phyloP scores from a whole-genome alignment of 2,113 vertebrate species.

The Uria lomvia region DNA sequence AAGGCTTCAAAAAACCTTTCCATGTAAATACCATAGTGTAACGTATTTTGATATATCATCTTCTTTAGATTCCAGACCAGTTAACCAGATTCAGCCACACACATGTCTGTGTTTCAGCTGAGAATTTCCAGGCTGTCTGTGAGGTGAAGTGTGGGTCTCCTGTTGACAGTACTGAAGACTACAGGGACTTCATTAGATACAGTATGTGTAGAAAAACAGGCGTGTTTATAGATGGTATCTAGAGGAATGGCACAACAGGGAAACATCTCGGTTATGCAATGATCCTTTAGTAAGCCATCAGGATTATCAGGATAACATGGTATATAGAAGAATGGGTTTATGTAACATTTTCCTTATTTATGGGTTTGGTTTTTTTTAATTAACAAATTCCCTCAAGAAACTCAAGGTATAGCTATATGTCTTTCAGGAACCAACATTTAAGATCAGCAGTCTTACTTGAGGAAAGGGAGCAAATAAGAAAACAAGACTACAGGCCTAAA shows the following conservation, averaged over 20 bases:
- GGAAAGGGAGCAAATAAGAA: neutral
- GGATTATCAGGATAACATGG: neutral
- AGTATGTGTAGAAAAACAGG: neutral
- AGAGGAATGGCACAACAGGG: neutral
- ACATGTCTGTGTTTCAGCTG: neutral
- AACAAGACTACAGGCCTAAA: neutral
- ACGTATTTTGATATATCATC: neutral
- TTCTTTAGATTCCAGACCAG: neutral
- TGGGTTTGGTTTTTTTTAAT: neutral
- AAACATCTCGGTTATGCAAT: neutral
- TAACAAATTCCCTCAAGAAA: neutral
- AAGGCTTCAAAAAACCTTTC: neutral
- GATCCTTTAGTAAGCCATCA: neutral
- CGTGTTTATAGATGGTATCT: neutral
- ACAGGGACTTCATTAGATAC: neutral
- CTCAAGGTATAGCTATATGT: neutral
- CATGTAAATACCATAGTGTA: neutral
- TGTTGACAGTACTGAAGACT: neutral
- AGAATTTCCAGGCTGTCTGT: neutral
- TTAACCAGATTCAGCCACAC: neutral
- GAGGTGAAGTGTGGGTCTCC: neutral
- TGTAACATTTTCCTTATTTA: neutral
- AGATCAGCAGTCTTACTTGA: neutral
- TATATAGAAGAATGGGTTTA: neutral
- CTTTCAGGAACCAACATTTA: neutral